A percentile compares a stretch with the other conserved stretches of the same genome.
These are phyloP conservation scores for Steatocranus sp. DNA, from an alignment of 2,797 vertebrate genomes.

Conservation along the genomic window DNA sequence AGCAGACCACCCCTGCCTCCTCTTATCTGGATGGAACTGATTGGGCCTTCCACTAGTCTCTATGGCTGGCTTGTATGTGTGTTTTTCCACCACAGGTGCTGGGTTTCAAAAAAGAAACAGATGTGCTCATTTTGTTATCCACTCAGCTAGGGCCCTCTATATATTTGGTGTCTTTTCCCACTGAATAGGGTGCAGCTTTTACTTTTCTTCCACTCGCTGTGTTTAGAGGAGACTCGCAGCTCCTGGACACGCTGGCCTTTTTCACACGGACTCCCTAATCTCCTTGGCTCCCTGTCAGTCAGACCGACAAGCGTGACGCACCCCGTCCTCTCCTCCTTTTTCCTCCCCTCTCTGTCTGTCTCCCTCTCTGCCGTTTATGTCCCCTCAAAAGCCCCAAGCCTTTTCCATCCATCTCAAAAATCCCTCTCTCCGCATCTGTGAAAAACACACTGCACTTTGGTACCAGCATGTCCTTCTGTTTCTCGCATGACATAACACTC, in stretches of 20 bases:
- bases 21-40: constrained; percentile 56
- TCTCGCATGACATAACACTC: background rate
- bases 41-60: constrained; percentile 42
- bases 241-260: constrained; percentile 17
- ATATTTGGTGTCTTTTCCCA: constrained; percentile 3
- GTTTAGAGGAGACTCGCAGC: constrained; percentile 11
- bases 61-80: constrained; percentile 14
- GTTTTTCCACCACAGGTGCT: background rate
- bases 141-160: background rate
- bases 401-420: constrained; percentile 22
- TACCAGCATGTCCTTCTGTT: background rate
- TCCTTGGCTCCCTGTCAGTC: constrained; percentile 34
- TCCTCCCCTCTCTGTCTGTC: background rate
- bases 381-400: background rate
- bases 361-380: constrained; percentile 12
- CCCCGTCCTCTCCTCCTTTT: background rate
- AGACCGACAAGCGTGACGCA: constrained; percentile 20
- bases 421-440: background rate
- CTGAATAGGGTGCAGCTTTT: background rate
- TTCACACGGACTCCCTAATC: constrained; percentile 29
- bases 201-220: background rate
- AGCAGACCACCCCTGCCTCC: constrained; percentile 39
- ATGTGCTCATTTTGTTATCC: background rate
- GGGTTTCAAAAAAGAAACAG: constrained; percentile 2
- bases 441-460: background rate